Conservation (phyloP, 2,888 invertebrate genomes). For the Eulithis testata region DNA sequence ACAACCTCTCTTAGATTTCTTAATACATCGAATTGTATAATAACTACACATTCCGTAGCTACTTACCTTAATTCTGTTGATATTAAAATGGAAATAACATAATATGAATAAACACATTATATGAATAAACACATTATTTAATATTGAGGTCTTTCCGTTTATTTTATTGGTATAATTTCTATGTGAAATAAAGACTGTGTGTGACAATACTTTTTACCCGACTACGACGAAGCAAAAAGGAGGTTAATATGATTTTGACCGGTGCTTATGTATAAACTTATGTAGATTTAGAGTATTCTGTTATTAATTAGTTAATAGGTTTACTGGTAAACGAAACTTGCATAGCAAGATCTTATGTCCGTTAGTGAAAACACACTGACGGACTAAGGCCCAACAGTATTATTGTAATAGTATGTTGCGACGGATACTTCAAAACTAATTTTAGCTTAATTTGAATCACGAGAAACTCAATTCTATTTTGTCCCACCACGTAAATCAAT, state of each 20-base stretch:
- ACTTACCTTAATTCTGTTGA: too few species aligned
- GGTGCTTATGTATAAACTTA: too few species aligned
- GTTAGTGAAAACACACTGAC: conserved; percentile 12
- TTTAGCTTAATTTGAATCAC: too few species aligned
- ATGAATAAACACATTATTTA: background rate
- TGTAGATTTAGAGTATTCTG: background rate
- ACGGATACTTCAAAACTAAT: too few species aligned
- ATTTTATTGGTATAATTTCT: background rate
- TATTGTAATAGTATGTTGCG: too few species aligned
- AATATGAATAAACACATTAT: background rate
- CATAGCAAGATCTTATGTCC: conserved; percentile 22
- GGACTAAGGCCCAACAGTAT: background rate
- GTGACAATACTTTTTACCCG: too few species aligned
- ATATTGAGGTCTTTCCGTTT: background rate
- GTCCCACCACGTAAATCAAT: too few species aligned
- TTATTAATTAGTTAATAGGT: conserved; percentile 15
- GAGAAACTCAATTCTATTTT: too few species aligned
- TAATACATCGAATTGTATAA: too few species aligned
- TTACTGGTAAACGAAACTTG: conserved; percentile 15
- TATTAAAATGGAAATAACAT: background rate
- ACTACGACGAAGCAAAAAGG: too few species aligned
- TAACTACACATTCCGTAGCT: conserved; percentile 1
- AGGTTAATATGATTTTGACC: too few species aligned
- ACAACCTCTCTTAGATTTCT: background rate
- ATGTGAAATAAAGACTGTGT: too few species aligned